Evolutionary conservation across 2,888 invertebrate species (phyloP).

Genomic region (Eupithecia subumbrata): DNA sequence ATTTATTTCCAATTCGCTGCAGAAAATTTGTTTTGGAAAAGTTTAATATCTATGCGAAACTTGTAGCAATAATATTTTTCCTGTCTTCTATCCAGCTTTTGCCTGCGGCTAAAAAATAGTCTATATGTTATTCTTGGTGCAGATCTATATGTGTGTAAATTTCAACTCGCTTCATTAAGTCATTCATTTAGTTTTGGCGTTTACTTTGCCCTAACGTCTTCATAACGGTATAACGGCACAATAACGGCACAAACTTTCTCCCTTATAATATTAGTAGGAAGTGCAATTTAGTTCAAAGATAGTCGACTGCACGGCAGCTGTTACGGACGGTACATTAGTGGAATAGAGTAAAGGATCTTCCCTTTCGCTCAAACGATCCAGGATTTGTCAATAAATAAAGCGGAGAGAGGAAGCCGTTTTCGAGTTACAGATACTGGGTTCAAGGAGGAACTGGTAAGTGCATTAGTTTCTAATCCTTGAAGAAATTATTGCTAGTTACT

Average conservation of each 20-base stretch:
- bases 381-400: slow-evolving; percentile 39
- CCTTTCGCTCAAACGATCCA: slow-evolving; percentile 31
- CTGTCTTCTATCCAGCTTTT: background rate
- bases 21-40: no score
- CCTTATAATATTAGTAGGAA: background rate
- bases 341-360: slow-evolving; percentile 29
- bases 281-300: slow-evolving; percentile 4
- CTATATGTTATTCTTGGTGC: no score
- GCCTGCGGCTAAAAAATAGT: no score
- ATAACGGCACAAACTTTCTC: no score
- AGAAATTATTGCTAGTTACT: background rate
- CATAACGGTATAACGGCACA: no score
- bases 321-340: slow-evolving; percentile 32
- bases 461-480: background rate
- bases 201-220: no score
- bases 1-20: no score
- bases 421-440: slow-evolving; percentile 26
- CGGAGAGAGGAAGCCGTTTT: slow-evolving; percentile 13
- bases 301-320: slow-evolving; percentile 22
- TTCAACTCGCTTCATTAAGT: no score
- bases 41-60: background rate
- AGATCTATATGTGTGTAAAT: no score
- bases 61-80: background rate
- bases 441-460: slow-evolving; percentile 8
- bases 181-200: no score